phyloP scores from a whole-genome alignment of 2,888 invertebrate genomes.

The Dasysyrphus tricinctus region DNA sequence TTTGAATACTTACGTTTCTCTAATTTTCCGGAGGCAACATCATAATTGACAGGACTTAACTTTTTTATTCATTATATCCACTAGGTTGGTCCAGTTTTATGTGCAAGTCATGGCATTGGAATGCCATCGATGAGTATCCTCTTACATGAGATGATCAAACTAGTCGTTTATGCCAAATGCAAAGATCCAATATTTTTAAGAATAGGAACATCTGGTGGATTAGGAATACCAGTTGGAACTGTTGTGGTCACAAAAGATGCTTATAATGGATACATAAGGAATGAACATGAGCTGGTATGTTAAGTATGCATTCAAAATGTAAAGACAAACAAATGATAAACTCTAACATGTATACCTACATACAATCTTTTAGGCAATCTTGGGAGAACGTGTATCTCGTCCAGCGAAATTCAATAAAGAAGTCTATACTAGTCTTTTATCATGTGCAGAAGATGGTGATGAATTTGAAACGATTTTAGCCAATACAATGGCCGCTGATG shows the following conservation, averaged over 20 bases:
- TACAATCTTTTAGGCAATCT: constrained; percentile 88
- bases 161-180: constrained; percentile 95
- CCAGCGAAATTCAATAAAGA: constrained; percentile 92
- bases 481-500: constrained; percentile 90
- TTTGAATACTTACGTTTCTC: no score
- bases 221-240: constrained; percentile 95
- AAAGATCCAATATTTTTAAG: constrained; percentile 95
- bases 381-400: constrained; percentile 91
- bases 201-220: constrained; percentile 96
- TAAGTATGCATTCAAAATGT: neutral
- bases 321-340: neutral
- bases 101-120: constrained; percentile 94
- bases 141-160: constrained; percentile 97
- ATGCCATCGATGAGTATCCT: constrained; percentile 97
- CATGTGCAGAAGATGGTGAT: constrained; percentile 81
- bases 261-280: constrained; percentile 92
- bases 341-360: no score
- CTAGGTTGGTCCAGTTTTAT: constrained; percentile 82
- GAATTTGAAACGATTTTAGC: constrained; percentile 86
- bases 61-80: no score
- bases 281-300: constrained; percentile 92
- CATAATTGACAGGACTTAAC: no score
- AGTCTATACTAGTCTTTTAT: constrained; percentile 84
- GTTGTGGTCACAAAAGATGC: constrained; percentile 96
- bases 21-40: no score